Base-by-base conservation (phyloP, 2,888 invertebrate species). In the Habrosyne pyritoides region DNA sequence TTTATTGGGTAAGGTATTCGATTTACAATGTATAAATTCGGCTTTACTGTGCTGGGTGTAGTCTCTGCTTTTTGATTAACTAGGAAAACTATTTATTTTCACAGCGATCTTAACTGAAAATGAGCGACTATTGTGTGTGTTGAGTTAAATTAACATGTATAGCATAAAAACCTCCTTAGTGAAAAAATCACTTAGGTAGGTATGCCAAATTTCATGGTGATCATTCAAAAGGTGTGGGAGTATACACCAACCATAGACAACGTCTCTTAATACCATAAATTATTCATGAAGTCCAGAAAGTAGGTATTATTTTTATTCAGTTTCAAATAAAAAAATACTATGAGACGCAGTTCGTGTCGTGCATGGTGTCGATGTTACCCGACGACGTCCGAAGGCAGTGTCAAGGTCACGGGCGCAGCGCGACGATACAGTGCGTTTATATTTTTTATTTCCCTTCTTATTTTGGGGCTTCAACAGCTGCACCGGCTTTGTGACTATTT, bases 331-430 rank as follows among this genome's bases (percentile, higher is more conserved):
- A 42, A 28, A 28, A 49, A 7, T 21, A 50, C 10, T 12, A 10
- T 10, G n/a, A n/a, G n/a, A 21, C 50, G 26, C 26, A 10, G 0
- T 21, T 12, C 21, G 47, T 47, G 24, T 21, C 12, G n/a, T 22
- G 46, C 21, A n/a, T n/a, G n/a, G n/a, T 47, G 47, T 47, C 24
- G 10, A 3, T 5, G 57, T 67, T 64, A 64, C 64, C 18, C 18
- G 42, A 14, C 18, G 14, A 8, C 42, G 7, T n/a, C 18, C 42
- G 42, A 18, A 53, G 57, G 67, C 77, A 79, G 75, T 83, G 86
- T 80, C 87, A 86, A 86, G 86, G 87, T 85, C 87, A 81, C 71
- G 81, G 75, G 74, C 75, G 71, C 71, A 71, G 73, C 74, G 61
- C 8, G 66, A 59, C 14, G 66, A 59, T 66, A 69, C 65, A 57